Conservation (phyloP, 2,797 vertebrate genomes). For the Lagorchestes hirsutus region DNA sequence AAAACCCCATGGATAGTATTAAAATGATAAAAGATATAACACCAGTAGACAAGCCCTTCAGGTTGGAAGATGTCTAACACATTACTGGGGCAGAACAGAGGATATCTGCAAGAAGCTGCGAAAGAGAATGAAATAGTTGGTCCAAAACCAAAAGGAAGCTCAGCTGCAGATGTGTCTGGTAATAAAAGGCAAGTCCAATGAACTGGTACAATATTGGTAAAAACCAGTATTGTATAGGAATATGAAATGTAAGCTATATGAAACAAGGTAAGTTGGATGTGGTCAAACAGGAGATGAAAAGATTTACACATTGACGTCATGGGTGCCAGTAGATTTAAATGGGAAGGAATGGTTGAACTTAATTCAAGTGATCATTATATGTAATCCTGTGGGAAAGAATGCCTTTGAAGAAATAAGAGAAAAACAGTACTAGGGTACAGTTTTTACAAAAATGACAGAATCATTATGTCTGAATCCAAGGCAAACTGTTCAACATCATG, state of each 20-base stretch:
- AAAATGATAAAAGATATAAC: not conserved
- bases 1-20: not conserved
- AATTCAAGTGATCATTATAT: not conserved
- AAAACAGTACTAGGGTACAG: not conserved
- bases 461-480: not conserved
- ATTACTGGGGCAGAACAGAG: not conserved
- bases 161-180: not conserved
- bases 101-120: not conserved
- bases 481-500: not conserved
- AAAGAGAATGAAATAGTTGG: not conserved
- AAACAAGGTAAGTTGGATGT: not conserved
- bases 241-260: not conserved
- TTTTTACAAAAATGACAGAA: not conserved
- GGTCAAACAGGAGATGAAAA: not conserved
- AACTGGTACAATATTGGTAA: not conserved
- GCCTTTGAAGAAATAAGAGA: not conserved
- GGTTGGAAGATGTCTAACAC: not conserved
- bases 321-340: not conserved
- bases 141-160: not conserved
- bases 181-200: not conserved
- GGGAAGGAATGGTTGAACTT: not conserved
- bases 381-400: not conserved
- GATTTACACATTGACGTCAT: not conserved
- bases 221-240: not conserved
- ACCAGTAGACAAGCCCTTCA: not conserved